Conservation (phyloP, 2,797 vertebrate genomes). For the Pangasius macronema region DNA sequence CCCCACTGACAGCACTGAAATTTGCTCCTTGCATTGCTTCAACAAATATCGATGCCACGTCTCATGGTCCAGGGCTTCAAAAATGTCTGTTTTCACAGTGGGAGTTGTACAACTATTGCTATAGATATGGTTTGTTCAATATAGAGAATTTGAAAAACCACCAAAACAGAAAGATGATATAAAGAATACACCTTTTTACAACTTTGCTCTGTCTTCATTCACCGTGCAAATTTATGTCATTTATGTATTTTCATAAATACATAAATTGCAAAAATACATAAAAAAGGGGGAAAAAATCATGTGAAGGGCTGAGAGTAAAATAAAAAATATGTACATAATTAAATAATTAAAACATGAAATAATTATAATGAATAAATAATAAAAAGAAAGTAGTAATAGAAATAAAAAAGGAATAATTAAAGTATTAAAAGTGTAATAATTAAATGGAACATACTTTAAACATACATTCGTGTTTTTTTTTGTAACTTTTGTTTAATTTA, state of each 20-base stretch:
- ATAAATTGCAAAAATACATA: too few relatives aligned
- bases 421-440: background rate
- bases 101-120: background rate
- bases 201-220: background rate
- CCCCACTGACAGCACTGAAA: conserved; percentile 42
- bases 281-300: background rate
- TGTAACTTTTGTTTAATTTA: background rate
- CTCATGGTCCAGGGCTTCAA: conserved; percentile 3
- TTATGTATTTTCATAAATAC: too few relatives aligned
- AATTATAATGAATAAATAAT: background rate
- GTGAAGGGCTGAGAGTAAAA: background rate
- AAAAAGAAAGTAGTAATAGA: background rate
- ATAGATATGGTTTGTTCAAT: background rate
- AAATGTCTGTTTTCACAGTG: conserved; percentile 31
- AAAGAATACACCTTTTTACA: background rate
- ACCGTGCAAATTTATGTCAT: too few relatives aligned
- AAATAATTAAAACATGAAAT: background rate
- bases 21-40: conserved; percentile 40
- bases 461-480: background rate
- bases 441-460: too few relatives aligned
- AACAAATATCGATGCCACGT: conserved; percentile 20
- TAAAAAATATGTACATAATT: background rate
- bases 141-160: background rate
- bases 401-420: background rate
- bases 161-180: background rate